A percentile compares a stretch with the other conserved stretches of the same genome.
These are phyloP conservation scores for Glyphotaelius pellucidus DNA, from an alignment of 2,888 invertebrate genomes.

Conservation along the genomic window DNA sequence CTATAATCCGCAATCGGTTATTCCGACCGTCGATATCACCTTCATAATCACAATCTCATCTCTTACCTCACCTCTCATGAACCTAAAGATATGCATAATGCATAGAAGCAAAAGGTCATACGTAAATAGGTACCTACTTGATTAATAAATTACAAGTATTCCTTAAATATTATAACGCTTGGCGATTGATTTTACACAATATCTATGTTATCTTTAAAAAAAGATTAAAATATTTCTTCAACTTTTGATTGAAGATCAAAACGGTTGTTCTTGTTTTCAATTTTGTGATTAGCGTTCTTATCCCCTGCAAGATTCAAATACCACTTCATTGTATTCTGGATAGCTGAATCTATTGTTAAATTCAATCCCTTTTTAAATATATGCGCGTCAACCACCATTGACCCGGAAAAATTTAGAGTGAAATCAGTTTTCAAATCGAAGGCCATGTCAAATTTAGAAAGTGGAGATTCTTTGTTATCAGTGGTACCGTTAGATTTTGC, in stretches of 20 bases:
- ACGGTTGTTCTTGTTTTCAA: neutral
- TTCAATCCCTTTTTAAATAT: constrained; percentile 37
- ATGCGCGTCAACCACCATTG: constrained; percentile 31
- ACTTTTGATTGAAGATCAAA: neutral
- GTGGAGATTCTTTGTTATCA: neutral
- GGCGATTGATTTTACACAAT: neutral
- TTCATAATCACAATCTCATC: neutral
- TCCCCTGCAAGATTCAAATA: neutral
- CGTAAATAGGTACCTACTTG: neutral
- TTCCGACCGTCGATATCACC: neutral
- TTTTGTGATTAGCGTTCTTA: neutral
- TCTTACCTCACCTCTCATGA: neutral
- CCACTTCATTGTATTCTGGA: neutral
- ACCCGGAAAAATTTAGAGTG: neutral
- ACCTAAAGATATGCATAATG: neutral
- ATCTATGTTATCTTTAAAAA: neutral
- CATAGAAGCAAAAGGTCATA: neutral
- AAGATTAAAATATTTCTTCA: constrained; percentile 7
- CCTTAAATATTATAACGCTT: neutral
- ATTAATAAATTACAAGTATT: neutral
- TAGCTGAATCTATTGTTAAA: neutral
- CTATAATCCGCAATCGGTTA: neutral
- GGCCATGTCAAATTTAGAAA: constrained; percentile 16
- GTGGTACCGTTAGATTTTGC: neutral
- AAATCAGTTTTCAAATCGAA: neutral